Percentiles rank a stretch among this genome's conserved stretches.
Evolutionary conservation across 2,113 vertebrate genomes (phyloP).

Genomic region (Passer domesticus): DNA sequence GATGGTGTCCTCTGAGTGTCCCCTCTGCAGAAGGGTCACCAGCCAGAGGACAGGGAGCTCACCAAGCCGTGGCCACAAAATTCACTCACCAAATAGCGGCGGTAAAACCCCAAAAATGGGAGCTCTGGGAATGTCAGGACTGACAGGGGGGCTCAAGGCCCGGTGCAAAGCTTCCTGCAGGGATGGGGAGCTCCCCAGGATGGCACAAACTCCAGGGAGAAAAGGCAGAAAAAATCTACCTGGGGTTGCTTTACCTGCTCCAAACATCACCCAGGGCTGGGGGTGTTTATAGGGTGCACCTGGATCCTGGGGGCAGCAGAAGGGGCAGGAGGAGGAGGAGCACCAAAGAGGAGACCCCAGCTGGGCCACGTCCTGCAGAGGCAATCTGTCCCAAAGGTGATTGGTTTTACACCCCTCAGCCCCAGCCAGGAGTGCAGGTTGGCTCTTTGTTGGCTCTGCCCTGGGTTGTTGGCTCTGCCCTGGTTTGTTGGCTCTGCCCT

Average conservation of each 20-base stretch:
- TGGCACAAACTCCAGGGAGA: not conserved
- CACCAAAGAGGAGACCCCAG: no score
- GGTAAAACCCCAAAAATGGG: not conserved
- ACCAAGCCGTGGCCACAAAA: rapidly evolving
- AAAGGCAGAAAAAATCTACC: not conserved
- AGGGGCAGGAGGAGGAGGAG: not conserved
- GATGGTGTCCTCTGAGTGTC: not conserved
- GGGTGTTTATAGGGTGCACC: not conserved
- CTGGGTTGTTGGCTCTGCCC: not conserved
- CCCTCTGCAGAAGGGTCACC: not conserved
- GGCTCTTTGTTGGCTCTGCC: no score
- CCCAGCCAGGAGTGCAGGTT: not conserved
- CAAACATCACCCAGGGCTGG: not conserved
- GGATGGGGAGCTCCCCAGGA: not conserved
- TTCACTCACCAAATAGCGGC: no score
- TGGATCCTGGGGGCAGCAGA: not conserved
- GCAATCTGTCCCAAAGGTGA: not conserved
- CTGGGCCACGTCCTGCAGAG: not conserved
- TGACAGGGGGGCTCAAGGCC: not conserved
- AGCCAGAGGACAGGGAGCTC: not conserved
- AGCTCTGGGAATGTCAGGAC: not conserved
- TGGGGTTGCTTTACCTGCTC: not conserved
- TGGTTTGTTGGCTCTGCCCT: not conserved
- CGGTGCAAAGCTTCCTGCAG: not conserved
- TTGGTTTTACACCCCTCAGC: not conserved